Conservation (phyloP, 2,888 invertebrate species). For the Allophyes oxyacanthae region DNA sequence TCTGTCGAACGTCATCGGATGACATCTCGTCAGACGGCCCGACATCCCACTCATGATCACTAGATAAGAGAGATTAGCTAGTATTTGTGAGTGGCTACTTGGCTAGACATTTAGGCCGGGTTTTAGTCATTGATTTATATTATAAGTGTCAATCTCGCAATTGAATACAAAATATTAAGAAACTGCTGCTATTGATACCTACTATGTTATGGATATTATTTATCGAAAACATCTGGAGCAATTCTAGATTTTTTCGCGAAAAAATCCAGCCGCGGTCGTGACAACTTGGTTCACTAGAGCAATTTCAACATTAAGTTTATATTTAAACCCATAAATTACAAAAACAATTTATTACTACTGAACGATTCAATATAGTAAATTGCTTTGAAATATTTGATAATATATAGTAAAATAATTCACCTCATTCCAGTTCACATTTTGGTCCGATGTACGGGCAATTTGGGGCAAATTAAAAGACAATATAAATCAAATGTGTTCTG, state of each 20-base stretch:
- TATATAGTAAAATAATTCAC: constrained; percentile 42
- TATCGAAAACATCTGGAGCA: constrained; percentile 46
- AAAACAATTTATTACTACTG: constrained; percentile 54
- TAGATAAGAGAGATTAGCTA: constrained; percentile 71
- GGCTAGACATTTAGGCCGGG: constrained; percentile 2
- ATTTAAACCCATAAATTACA: constrained; percentile 51
- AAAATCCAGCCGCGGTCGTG: constrained; percentile 45
- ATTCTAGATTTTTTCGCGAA: constrained; percentile 51
- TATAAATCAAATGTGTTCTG: constrained; percentile 80
- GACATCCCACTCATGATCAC: constrained; percentile 67
- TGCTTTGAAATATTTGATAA: constrained; percentile 49
- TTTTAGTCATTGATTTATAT: constrained; percentile 10
- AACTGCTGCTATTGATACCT: constrained; percentile 5
- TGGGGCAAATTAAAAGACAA: constrained; percentile 78
- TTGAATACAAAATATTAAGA: constrained; percentile 18
- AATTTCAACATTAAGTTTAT: constrained; percentile 52
- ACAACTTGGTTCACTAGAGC: constrained; percentile 44
- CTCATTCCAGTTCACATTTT: constrained; percentile 52
- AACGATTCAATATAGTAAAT: constrained; percentile 53
- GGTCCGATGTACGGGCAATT: constrained; percentile 65
- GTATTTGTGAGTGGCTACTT: constrained; percentile 50
- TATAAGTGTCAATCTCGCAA: constrained; percentile 1
- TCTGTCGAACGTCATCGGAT: constrained; percentile 54
- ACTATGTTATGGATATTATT: constrained; percentile 10
- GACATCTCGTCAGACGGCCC: constrained; percentile 68